Conservation (phyloP, 2,888 invertebrate genomes). For the Holacanthella duospinosa region DNA sequence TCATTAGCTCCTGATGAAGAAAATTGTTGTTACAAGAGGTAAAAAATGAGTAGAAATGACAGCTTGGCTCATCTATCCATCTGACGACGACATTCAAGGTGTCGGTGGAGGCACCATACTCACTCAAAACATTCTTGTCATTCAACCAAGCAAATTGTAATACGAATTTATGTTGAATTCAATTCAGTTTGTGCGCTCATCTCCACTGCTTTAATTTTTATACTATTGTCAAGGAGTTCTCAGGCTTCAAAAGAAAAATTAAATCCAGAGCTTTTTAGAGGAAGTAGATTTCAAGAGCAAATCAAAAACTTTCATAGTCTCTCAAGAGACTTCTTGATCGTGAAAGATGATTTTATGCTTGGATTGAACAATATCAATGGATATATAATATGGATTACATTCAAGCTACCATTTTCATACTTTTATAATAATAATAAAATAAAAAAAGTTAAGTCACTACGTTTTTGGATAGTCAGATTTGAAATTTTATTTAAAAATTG, state of each 20-base stretch:
- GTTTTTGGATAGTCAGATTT: no score
- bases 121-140: neutral
- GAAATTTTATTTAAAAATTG: no score
- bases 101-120: neutral
- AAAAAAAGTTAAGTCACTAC: no score
- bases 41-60: neutral
- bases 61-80: neutral
- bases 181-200: slow-evolving; percentile 3
- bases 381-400: no score
- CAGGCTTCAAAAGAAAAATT: neutral
- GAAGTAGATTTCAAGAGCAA: slow-evolving; percentile 2
- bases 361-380: no score
- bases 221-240: neutral
- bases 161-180: neutral
- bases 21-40: neutral
- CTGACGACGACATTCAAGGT: neutral
- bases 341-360: neutral
- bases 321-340: neutral
- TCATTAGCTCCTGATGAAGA: neutral
- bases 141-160: neutral
- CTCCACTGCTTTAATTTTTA: neutral
- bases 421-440: no score
- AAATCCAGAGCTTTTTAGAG: neutral
- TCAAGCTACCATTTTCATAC: no score
- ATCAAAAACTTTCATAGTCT: neutral